Conservation (phyloP, 2,113 vertebrate genomes). For the Neodon shergylaensis region DNA sequence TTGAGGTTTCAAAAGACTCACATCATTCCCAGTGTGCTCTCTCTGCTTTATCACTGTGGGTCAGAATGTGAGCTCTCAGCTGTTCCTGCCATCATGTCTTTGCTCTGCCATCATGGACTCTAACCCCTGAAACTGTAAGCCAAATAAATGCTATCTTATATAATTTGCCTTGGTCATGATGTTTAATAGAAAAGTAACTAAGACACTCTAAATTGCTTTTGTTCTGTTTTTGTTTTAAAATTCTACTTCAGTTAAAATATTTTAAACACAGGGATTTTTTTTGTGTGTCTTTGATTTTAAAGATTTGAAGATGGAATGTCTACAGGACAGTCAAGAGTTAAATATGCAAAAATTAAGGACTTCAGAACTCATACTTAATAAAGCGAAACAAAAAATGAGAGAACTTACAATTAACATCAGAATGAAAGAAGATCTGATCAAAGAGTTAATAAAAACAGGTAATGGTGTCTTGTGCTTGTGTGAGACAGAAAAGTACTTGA, state of each 20-base stretch:
- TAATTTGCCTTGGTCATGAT: neutral
- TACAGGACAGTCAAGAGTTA: constrained; percentile 82
- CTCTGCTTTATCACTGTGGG: neutral
- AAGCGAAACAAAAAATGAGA: constrained; percentile 88
- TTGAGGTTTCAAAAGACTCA: neutral
- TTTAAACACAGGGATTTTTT: constrained; percentile 27
- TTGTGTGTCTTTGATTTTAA: constrained; percentile 74
- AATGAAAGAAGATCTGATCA: constrained; percentile 93
- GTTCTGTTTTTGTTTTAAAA: constrained; percentile 48
- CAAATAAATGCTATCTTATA: neutral
- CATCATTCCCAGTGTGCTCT: neutral
- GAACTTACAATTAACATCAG: constrained; percentile 91
- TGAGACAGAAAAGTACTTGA: neutral
- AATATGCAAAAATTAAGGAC: constrained; percentile 86
- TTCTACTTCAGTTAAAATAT: constrained; percentile 43
- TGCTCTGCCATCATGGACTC: neutral
- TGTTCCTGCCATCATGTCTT: neutral
- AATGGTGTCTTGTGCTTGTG: constrained; percentile 58
- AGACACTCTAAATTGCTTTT: neutral
- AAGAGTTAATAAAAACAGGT: constrained; percentile 93
- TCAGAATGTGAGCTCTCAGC: neutral
- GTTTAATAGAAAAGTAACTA: neutral
- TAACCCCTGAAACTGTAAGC: neutral
- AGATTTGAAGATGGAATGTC: constrained; percentile 84
- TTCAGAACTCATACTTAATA: constrained; percentile 83